phyloP scores from a whole-genome alignment of 1,140 invertebrate species.

The Zaprionus africanus region DNA sequence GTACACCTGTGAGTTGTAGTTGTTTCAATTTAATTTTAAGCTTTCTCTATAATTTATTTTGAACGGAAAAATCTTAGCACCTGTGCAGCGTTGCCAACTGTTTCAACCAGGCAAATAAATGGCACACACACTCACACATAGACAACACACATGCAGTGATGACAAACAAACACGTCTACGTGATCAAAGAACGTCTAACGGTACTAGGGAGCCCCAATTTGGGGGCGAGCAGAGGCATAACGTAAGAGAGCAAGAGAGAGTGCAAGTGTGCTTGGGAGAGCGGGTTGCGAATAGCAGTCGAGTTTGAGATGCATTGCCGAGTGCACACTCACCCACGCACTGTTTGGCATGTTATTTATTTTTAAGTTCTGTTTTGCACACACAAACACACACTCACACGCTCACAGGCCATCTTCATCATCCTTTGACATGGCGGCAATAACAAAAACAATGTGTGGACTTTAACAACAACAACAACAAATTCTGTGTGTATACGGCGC shows the following conservation, averaged over 20 bases:
- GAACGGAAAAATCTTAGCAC: constrained; percentile 29
- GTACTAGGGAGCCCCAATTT: constrained; percentile 1
- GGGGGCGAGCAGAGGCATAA: constrained; percentile 23
- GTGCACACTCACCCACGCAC: constrained; percentile 19
- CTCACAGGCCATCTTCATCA: neutral
- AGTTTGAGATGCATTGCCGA: constrained; percentile 25
- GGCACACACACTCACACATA: constrained; percentile 17
- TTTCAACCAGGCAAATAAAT: constrained; percentile 46
- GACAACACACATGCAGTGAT: constrained; percentile 8
- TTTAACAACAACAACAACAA: constrained; percentile 9
- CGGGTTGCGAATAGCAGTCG: constrained; percentile 26
- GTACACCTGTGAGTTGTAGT: neutral
- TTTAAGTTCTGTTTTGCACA: constrained; percentile 24
- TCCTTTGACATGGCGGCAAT: constrained; percentile 12
- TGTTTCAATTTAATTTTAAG: neutral
- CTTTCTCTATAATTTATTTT: constrained; percentile 12
- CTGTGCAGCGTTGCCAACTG: constrained; percentile 33
- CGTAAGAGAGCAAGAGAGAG: constrained; percentile 6
- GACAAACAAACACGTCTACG: constrained; percentile 50
- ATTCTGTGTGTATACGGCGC: constrained; percentile 20
- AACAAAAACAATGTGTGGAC: neutral
- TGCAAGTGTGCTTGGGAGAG: constrained; percentile 7
- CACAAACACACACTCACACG: constrained; percentile 5
- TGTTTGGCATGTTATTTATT: constrained; percentile 26
- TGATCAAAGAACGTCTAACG: constrained; percentile 50